Evolutionary conservation across 2,888 invertebrate genomes (phyloP).

Genomic region (Lucinisca nassula): DNA sequence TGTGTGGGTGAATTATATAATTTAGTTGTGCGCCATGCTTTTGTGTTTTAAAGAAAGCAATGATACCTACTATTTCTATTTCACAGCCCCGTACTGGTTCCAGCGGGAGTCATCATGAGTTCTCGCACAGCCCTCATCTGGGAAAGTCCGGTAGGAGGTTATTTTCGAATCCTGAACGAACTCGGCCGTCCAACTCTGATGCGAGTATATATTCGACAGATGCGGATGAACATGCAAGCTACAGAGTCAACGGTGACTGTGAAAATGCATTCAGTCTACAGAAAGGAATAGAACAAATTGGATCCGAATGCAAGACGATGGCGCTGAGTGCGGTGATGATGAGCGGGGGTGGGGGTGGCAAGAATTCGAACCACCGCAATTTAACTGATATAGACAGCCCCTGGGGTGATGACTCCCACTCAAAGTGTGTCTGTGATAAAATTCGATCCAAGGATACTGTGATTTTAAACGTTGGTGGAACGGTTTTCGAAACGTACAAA

Average conservation of each 20-base stretch:
- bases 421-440: slow-evolving; percentile 64
- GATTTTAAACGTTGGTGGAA: slow-evolving; percentile 82
- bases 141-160: slow-evolving; percentile 5
- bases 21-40: too few relatives aligned
- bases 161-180: neutral
- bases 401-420: slow-evolving; percentile 36
- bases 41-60: too few relatives aligned
- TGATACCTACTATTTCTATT: slow-evolving; percentile 69
- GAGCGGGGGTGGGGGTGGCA: slow-evolving; percentile 58
- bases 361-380: slow-evolving; percentile 41
- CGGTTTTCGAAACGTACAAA: slow-evolving; percentile 81
- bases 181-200: slow-evolving; percentile 36
- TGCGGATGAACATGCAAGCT: slow-evolving; percentile 14
- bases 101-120: slow-evolving; percentile 33
- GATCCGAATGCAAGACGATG: slow-evolving; percentile 59
- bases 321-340: slow-evolving; percentile 72
- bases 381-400: slow-evolving; percentile 43
- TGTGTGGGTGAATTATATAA: too few relatives aligned
- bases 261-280: neutral
- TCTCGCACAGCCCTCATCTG: slow-evolving; percentile 38
- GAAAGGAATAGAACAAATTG: neutral
- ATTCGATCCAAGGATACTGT: slow-evolving; percentile 74
- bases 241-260: neutral
- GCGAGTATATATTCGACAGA: slow-evolving; percentile 35
- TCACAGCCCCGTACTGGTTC: slow-evolving; percentile 61